Evolutionary conservation across 2,888 invertebrate genomes (phyloP).

Genomic region (Caenorhabditis macrosperma): DNA sequence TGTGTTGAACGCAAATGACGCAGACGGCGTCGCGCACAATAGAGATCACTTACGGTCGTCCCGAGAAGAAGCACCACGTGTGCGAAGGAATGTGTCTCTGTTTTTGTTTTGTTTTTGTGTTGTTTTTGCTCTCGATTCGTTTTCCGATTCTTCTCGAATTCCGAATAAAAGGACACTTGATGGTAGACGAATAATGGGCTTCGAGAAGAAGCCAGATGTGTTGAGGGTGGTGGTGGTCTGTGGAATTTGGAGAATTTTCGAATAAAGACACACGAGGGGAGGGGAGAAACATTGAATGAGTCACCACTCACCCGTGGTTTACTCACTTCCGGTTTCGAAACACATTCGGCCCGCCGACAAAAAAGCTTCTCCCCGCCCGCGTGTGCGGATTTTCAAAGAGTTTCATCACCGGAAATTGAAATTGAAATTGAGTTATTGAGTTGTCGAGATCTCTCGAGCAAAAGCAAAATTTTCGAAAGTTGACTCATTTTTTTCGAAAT

Average conservation of each 20-base stretch:
- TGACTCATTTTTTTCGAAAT: not conserved
- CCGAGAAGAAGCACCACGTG: no score
- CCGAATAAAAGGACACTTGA: no score
- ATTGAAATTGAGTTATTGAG: not conserved
- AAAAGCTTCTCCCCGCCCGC: not conserved
- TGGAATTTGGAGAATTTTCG: not conserved
- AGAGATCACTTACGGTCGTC: no score
- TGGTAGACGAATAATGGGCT: no score
- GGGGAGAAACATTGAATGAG: not conserved
- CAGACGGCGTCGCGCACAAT: no score
- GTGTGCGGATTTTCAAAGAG: not conserved
- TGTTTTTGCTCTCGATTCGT: no score
- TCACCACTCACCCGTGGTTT: not conserved
- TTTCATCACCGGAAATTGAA: not conserved
- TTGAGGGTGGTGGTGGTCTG: not conserved
- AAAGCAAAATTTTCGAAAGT: not conserved
- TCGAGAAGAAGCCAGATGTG: not conserved
- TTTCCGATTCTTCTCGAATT: no score
- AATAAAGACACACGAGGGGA: not conserved
- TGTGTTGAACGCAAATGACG: no score
- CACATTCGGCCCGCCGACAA: no score
- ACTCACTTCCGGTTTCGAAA: conserved; percentile 5
- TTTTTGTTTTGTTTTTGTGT: no score
- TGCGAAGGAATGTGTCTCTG: no score
- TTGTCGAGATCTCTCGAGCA: no score